phyloP scores from a whole-genome alignment of 2,797 vertebrate species.

The Hydrolagus colliei region DNA sequence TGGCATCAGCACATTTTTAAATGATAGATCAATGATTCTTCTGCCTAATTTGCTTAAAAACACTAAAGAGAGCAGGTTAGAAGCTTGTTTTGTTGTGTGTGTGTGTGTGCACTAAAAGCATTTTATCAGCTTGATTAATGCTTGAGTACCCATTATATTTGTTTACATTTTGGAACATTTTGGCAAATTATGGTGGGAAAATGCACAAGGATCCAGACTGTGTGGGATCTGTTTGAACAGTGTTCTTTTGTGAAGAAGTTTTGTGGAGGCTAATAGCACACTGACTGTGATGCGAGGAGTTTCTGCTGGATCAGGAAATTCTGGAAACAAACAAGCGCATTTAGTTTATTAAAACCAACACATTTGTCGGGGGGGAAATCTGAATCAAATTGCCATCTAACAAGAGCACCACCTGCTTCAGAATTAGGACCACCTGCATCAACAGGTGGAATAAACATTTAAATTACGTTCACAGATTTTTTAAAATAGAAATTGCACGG shows the following conservation, averaged over 20 bases:
- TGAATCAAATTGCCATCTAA: neutral
- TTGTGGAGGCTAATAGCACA: neutral
- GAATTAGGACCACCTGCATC: neutral
- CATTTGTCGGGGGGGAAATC: neutral
- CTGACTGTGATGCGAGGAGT: neutral
- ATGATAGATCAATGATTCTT: constrained; percentile 28
- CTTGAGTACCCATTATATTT: constrained; percentile 29
- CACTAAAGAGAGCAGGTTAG: constrained; percentile 18
- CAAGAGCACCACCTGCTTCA: neutral
- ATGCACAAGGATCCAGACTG: constrained; percentile 16
- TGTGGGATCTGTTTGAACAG: constrained; percentile 28
- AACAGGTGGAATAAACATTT: neutral
- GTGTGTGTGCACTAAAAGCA: constrained; percentile 16
- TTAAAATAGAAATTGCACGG: no score
- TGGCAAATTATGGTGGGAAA: constrained; percentile 20
- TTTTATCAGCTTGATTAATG: constrained; percentile 29
- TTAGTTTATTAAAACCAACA: neutral
- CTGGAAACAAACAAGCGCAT: neutral
- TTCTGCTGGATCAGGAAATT: constrained; percentile 23
- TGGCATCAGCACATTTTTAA: constrained; percentile 27
- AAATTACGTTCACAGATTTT: neutral
- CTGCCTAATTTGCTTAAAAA: constrained; percentile 24
- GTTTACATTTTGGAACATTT: constrained; percentile 29
- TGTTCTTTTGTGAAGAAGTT: constrained; percentile 6
- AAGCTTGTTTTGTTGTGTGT: constrained; percentile 27